Conservation (phyloP, 2,888 invertebrate genomes). For the Pharmacophagus antenor region DNA sequence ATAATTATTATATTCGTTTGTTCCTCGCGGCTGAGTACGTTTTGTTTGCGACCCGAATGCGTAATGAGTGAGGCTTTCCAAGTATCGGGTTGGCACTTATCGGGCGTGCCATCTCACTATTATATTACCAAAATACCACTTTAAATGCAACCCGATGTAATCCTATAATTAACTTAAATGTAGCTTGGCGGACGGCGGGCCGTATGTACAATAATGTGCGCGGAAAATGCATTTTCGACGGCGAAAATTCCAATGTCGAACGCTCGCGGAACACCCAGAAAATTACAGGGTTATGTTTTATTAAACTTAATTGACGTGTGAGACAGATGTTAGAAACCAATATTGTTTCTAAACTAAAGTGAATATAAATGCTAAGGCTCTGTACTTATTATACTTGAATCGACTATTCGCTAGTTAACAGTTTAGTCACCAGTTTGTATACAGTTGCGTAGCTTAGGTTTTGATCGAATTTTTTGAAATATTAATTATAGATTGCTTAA, state of each 20-base stretch:
- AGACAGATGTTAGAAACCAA: slow-evolving; percentile 37
- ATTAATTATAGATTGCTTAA: too few relatives aligned
- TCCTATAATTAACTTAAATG: slow-evolving; percentile 79
- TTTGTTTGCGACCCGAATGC: slow-evolving; percentile 70
- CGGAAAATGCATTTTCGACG: slow-evolving; percentile 75
- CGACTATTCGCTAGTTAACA: too few relatives aligned
- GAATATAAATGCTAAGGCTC: neutral
- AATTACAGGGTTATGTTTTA: slow-evolving; percentile 65
- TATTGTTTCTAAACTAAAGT: slow-evolving; percentile 14
- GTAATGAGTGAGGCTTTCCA: slow-evolving; percentile 74
- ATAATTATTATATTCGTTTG: slow-evolving; percentile 79
- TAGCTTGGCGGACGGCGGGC: slow-evolving; percentile 51
- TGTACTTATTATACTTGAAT: neutral
- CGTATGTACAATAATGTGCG: slow-evolving; percentile 64
- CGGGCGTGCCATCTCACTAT: slow-evolving; percentile 79
- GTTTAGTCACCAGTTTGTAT: neutral
- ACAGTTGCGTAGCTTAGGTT: too few relatives aligned
- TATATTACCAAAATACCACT: slow-evolving; percentile 79
- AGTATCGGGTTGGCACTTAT: slow-evolving; percentile 72
- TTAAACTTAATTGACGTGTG: slow-evolving; percentile 46
- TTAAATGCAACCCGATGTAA: slow-evolving; percentile 72
- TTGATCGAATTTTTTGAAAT: too few relatives aligned
- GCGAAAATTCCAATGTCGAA: slow-evolving; percentile 64
- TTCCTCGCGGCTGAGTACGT: slow-evolving; percentile 61
- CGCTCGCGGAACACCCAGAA: slow-evolving; percentile 53